These are phyloP conservation scores for Chaetodon trifasciatus DNA, from an alignment of 2,797 vertebrate genomes.

Conservation along the genomic window DNA sequence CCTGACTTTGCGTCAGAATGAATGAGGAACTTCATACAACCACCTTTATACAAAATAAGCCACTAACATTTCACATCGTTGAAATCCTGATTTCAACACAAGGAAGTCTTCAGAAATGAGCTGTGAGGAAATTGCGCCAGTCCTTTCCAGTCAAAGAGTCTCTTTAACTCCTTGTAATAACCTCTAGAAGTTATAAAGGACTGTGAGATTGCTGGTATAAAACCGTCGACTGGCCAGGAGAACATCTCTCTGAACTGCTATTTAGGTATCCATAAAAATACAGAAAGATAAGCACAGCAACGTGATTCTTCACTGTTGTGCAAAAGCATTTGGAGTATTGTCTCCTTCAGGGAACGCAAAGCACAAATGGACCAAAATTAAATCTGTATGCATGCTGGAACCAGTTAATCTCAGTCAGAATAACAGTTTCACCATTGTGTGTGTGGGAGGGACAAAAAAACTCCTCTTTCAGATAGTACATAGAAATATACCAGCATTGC, in stretches of 20 bases:
- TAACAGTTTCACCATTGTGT: background rate
- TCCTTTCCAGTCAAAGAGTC: background rate
- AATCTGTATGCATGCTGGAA: background rate
- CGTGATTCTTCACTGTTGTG: background rate
- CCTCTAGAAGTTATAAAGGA: background rate
- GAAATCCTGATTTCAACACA: slow-evolving; percentile 30
- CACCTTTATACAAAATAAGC: background rate
- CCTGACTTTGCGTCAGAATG: background rate
- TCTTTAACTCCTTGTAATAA: background rate
- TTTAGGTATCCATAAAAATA: background rate
- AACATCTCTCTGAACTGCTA: background rate
- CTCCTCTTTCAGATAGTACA: background rate
- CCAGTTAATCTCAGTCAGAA: background rate
- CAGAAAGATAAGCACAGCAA: background rate
- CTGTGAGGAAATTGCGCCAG: background rate
- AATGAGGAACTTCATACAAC: slow-evolving; percentile 38
- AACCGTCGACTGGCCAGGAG: background rate
- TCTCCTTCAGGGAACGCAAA: background rate
- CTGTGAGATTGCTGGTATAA: background rate
- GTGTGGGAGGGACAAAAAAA: background rate
- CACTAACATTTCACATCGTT: slow-evolving; percentile 1
- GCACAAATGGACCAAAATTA: background rate
- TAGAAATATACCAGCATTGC: background rate
- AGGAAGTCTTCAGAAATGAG: slow-evolving; percentile 22
- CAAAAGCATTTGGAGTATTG: background rate